These are phyloP conservation scores for Lepidochrysops patricia DNA, from an alignment of 2,888 invertebrate genomes.

Conservation along the genomic window DNA sequence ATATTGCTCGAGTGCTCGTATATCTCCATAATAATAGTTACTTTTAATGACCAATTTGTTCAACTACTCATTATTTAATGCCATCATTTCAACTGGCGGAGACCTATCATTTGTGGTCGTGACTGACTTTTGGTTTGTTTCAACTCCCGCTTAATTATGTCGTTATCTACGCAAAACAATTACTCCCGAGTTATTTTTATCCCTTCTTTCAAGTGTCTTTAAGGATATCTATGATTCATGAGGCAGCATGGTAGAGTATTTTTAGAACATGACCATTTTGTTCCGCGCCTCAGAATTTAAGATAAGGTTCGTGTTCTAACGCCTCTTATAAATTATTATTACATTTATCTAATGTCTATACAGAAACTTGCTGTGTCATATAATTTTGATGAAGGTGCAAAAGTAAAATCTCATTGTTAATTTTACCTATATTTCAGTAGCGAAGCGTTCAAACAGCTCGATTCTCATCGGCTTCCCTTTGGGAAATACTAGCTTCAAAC, in stretches of 20 bases:
- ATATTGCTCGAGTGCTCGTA: neutral
- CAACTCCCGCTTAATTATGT: slow-evolving; percentile 1
- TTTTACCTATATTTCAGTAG: too few relatives aligned
- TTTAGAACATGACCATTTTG: slow-evolving; percentile 8
- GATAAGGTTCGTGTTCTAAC: neutral
- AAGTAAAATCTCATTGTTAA: too few relatives aligned
- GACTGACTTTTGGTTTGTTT: slow-evolving; percentile 8
- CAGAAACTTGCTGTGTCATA: neutral
- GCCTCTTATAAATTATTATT: neutral
- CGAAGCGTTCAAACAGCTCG: too few relatives aligned
- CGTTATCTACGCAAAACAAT: slow-evolving; percentile 5
- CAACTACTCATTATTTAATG: slow-evolving; percentile 3
- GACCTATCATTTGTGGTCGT: slow-evolving; percentile 8
- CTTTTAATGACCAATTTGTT: slow-evolving; percentile 1
- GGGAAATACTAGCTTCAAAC: too few relatives aligned
- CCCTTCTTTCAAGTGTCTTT: slow-evolving; percentile 11
- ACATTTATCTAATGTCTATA: neutral
- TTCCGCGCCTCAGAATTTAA: neutral
- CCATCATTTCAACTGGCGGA: neutral
- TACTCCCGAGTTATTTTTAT: slow-evolving; percentile 12
- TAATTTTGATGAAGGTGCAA: neutral
- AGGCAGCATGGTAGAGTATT: neutral
- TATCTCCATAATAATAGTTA: neutral
- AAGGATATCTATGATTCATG: slow-evolving; percentile 15
- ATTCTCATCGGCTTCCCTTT: too few relatives aligned